Evolutionary conservation across 2,888 invertebrate species (phyloP), one percentile per base, ranked within the genome.

Genomic region (Stenodema calcarata): DNA sequence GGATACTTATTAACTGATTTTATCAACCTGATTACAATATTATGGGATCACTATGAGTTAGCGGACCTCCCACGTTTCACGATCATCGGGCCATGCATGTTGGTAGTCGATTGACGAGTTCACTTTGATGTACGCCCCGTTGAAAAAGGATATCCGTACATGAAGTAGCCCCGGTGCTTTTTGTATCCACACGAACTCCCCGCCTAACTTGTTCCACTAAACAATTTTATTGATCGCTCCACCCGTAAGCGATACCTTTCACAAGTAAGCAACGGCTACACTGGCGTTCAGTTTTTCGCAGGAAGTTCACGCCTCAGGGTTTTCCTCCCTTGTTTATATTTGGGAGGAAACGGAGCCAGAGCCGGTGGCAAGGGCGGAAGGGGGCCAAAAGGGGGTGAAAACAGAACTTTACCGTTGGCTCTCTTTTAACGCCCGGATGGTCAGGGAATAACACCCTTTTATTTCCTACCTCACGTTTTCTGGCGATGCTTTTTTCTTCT

Each of bases 261-360:
- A 62, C 62, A 9, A 62, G 23, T 62, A 62, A 62, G 62, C 62
- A 18, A 62, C 27, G 62, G 62, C 62, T 62, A 62, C 62, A 62
- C 62, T 23, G 23, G 62, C 73, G 73, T 73, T 73, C 35, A 73
- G 73, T 73, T 73, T 73, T 73, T 73, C 73, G 73, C 30, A 73
- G 73, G 73, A 35, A 73, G 41, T 73, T 73, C 73, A 73, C 73
- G 73, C 73, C 73, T 73, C 73, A 73, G 73, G 73, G 73, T 73
- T 73, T 73, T 73, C 73, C 73, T 41, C 73, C 73, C 73, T 73
- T 73, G 73, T 73, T 73, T 73, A 73, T 73, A 73, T 73, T 73
- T 30, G 73, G 30, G 35, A 35, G 35, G 73, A 18, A 73, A 54
- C 62, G 18, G 62, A 23, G 23, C 62, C 23, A 23, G 62, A 27